Conservation (phyloP, 92 coral and sea anemone species). For the Anthopleura xanthogrammica region DNA sequence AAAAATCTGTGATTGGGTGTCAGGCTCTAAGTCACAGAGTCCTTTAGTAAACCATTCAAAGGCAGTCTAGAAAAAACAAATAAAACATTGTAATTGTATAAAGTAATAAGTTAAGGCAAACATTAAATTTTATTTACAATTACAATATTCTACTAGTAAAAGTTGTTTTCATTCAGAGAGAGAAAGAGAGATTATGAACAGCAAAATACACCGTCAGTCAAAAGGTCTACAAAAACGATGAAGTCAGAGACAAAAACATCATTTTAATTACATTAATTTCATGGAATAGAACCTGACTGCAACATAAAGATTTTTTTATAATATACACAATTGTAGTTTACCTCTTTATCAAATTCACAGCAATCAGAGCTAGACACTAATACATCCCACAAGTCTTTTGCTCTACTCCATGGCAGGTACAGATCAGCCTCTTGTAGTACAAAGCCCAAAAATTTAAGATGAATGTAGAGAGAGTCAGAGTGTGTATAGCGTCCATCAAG, state of each 20-base stretch:
- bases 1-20: constrained; percentile 81
- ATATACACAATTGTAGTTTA: not conserved
- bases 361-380: constrained; percentile 68
- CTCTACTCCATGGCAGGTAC: constrained; percentile 83
- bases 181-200: not conserved
- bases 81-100: too few species aligned
- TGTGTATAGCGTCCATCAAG: constrained; percentile 84
- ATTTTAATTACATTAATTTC: too few species aligned
- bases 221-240: too few species aligned
- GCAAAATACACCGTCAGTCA: not conserved
- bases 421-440: constrained; percentile 79
- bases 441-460: constrained; percentile 73
- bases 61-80: constrained; percentile 42
- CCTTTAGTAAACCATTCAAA: constrained; percentile 86
- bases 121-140: too few species aligned
- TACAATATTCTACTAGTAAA: too few species aligned
- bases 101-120: not conserved
- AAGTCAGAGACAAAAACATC: not conserved
- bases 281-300: too few species aligned
- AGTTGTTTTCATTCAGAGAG: not conserved
- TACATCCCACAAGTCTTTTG: constrained; percentile 82
- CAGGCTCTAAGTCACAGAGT: constrained; percentile 75
- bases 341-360: constrained; percentile 87
- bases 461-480: constrained; percentile 65
- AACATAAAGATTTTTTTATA: too few species aligned